phyloP scores from a whole-genome alignment of 2,113 vertebrate genomes.

The Lonchura striata region DNA sequence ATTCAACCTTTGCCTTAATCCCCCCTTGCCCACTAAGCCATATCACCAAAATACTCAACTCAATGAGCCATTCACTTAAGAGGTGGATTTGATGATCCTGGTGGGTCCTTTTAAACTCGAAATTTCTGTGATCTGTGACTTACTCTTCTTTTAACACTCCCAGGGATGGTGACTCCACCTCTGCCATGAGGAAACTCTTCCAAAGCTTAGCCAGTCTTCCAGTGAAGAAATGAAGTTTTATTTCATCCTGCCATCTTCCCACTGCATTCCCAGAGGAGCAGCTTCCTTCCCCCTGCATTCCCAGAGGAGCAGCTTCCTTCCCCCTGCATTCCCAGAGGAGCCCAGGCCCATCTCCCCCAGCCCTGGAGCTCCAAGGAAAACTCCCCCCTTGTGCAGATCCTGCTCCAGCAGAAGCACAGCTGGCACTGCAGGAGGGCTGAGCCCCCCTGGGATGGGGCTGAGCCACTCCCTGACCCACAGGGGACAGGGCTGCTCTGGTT shows the following conservation, averaged over 20 bases:
- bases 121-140: neutral
- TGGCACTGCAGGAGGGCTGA: neutral
- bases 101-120: neutral
- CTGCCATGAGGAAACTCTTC: neutral
- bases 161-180: neutral
- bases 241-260: neutral
- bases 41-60: neutral
- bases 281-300: neutral
- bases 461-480: neutral
- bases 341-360: neutral
- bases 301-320: too few relatives aligned
- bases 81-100: neutral
- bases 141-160: neutral
- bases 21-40: neutral
- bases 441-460: too few relatives aligned
- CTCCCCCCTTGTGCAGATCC: neutral
- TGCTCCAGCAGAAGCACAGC: neutral
- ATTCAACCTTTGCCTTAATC: neutral
- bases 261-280: neutral
- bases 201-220: neutral
- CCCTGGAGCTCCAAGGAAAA: neutral
- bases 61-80: fast-evolving
- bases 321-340: neutral
- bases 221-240: neutral
- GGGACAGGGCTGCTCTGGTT: neutral